Base-by-base conservation (phyloP, 2,888 invertebrate species). In the Calliopum simillimum region DNA sequence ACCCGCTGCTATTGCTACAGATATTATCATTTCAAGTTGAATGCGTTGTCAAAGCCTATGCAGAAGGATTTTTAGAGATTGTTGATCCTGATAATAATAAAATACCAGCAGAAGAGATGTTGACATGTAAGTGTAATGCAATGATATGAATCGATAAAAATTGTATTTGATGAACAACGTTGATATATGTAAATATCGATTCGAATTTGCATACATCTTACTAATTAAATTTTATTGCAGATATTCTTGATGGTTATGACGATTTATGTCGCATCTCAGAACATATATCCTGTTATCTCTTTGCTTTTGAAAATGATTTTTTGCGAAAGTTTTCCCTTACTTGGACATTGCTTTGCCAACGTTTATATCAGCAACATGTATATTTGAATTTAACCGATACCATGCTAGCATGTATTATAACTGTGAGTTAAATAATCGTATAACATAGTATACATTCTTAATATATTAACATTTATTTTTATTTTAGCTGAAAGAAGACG, bases 311-410 rank as follows among this genome's bases (percentile, higher is more conserved):
- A 83, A 87, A 87, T 63, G 88, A 89, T 76, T 90, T 91, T 81
- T 83, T 92, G 73, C 88, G 88, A 72, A 89, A 89, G 78, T 91
- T 91, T 78, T 89, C 89, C 76, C 87, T 92, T 55, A 90, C 90
- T 2, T 92, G 92, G 92, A 89, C 89, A 78, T 86, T 90, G 77
- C 87, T 92, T 73, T 91, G 91, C 82, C 91, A 91, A 80, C 89
- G 90, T 75, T 87, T 92, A 76, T 92, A 91, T 85, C 91, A 91
- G 72, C 84, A 85, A 71, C 85, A 84, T 78, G 85, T 86, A 71
- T 85, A 87, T 77, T 79, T 87, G 61, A 89, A 89, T 58, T 86
- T 90, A 69, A 88, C 89, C 76, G 88, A 88, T 76, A 88, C 87
- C 75, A 87, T 90, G 78, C 88, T 89, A 69, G 86, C 87, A 47